Conservation (phyloP, 2,113 vertebrate species). For the Bubo bubo region DNA sequence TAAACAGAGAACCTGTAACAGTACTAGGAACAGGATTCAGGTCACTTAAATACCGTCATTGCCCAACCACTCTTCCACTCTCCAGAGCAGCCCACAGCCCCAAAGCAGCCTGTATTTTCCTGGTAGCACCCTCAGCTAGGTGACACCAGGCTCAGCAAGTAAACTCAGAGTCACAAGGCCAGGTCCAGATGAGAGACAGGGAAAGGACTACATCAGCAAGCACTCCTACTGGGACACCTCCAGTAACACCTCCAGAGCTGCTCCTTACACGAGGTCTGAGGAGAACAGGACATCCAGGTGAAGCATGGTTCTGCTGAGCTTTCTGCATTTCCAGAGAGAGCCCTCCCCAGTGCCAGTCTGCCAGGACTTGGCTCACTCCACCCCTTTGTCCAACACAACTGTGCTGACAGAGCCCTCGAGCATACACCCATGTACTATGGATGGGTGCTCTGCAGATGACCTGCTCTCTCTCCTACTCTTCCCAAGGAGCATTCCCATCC, state of each 20-base stretch:
- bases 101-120: not conserved
- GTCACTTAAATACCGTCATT: not conserved
- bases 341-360: not conserved
- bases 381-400: not conserved
- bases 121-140: not conserved
- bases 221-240: not conserved
- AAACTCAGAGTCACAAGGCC: not conserved
- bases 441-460: not conserved
- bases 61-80: not conserved
- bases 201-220: not conserved
- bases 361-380: not conserved
- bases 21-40: not conserved
- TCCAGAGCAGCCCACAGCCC: not conserved
- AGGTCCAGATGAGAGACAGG: not conserved
- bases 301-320: not conserved
- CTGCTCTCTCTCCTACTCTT: not conserved
- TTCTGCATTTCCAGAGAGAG: not conserved
- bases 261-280: not conserved
- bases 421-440: fast-evolving
- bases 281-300: not conserved
- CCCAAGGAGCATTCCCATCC: not conserved
- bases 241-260: not conserved
- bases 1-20: not conserved
- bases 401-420: not conserved
- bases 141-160: not conserved